Percentiles rank a stretch among this genome's conserved stretches.
Evolutionary conservation across 2,113 vertebrate genomes (phyloP).

Genomic region (Menidia beryllina): DNA sequence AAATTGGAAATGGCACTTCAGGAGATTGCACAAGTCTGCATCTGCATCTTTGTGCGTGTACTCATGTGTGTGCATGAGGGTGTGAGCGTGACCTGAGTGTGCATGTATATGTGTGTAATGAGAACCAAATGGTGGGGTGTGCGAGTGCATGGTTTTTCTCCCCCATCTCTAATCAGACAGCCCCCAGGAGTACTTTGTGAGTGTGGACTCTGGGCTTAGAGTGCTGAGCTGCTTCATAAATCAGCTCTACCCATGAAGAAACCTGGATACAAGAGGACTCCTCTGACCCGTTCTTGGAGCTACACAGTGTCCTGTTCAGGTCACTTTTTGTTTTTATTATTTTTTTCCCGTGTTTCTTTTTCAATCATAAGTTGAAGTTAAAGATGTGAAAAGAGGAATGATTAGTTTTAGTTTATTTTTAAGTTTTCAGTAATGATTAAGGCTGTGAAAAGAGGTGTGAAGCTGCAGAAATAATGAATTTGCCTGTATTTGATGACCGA

Average conservation of each 20-base stretch:
- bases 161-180: conserved; percentile 84
- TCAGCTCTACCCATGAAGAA: conserved; percentile 75
- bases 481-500: conserved; percentile 8
- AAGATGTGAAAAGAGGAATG: conserved; percentile 28
- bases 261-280: conserved; percentile 64
- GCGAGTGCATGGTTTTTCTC: conserved; percentile 77
- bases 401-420: not conserved
- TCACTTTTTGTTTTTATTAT: conserved; percentile 1
- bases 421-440: not conserved
- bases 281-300: conserved; percentile 44
- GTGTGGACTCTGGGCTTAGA: conserved; percentile 67
- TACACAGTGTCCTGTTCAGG: conserved; percentile 14
- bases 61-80: conserved; percentile 18
- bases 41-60: conserved; percentile 36
- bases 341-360: no score
- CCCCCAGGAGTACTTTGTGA: conserved; percentile 78
- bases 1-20: conserved; percentile 64
- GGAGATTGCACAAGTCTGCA: conserved; percentile 69
- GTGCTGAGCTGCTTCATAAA: conserved; percentile 79
- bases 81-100: conserved; percentile 31
- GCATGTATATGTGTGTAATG: conserved; percentile 73
- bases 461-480: conserved; percentile 39
- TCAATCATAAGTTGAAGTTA: not conserved
- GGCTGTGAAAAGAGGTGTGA: conserved; percentile 51
- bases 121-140: conserved; percentile 79